Conservation (phyloP, 2,797 vertebrate species). For the Aythya fuligula region DNA sequence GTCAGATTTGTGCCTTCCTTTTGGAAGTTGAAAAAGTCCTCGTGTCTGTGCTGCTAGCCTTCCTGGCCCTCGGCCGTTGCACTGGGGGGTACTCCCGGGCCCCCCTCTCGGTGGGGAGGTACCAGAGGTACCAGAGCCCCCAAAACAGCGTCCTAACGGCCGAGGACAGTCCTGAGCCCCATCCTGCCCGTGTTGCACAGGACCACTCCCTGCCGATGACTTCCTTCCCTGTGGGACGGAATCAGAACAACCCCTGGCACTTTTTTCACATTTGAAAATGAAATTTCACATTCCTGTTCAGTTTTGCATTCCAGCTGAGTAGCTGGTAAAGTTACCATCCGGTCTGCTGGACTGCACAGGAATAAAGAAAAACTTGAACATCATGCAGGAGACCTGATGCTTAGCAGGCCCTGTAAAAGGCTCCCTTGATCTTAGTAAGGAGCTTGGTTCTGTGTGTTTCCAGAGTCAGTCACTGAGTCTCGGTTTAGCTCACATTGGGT, state of each 20-base stretch:
- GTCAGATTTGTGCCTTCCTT: neutral
- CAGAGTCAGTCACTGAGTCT: neutral
- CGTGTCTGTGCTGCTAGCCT: neutral
- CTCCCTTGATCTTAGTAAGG: neutral
- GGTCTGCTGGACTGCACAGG: too few species aligned
- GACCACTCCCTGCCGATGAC: neutral
- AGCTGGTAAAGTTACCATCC: neutral
- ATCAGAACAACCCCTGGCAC: neutral
- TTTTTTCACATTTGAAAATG: neutral
- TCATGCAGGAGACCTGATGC: neutral
- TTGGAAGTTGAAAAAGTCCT: neutral
- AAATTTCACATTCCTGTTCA: neutral
- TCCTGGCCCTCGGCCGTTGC: accelerated
- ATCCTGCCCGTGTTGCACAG: neutral
- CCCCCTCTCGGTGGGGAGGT: accelerated
- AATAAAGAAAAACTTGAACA: neutral
- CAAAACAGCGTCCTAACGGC: neutral
- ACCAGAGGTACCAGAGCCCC: neutral
- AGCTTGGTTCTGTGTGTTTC: neutral
- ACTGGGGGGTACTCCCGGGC: neutral
- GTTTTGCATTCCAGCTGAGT: neutral
- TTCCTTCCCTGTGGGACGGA: neutral
- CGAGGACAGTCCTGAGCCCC: neutral
- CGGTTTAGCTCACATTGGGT: neutral
- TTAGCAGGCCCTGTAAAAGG: neutral